These are phyloP conservation scores for Stenichneumon culpator DNA, from an alignment of 2,888 invertebrate genomes.

Conservation along the genomic window DNA sequence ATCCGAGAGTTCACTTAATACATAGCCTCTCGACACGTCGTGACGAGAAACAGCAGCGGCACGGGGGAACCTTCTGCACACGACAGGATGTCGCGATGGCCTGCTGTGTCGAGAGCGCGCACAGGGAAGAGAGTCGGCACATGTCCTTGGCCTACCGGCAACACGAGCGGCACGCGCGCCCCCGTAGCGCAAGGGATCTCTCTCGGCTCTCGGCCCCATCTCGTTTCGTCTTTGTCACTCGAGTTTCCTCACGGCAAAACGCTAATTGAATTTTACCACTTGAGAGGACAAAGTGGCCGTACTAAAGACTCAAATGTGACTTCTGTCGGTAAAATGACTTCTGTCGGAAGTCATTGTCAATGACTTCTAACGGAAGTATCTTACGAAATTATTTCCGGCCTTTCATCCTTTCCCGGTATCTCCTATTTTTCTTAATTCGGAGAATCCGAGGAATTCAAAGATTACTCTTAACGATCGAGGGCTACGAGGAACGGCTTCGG, in stretches of 20 bases:
- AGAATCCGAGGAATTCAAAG: neutral
- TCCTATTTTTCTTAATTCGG: neutral
- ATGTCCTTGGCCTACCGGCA: slow-evolving; percentile 69
- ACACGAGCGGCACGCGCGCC: slow-evolving; percentile 61
- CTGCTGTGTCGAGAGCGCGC: slow-evolving; percentile 19
- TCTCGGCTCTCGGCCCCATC: neutral
- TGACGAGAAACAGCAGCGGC: slow-evolving; percentile 16
- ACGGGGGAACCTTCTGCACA: neutral
- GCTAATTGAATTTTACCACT: slow-evolving; percentile 54
- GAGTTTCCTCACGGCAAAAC: slow-evolving; percentile 16
- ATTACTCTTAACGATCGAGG: neutral
- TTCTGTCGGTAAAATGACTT: neutral
- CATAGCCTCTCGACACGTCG: neutral
- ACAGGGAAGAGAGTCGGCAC: slow-evolving; percentile 58
- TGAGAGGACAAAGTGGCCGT: neutral
- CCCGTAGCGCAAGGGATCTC: slow-evolving; percentile 41
- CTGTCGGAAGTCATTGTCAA: neutral
- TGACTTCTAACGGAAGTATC: neutral
- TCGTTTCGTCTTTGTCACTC: slow-evolving; percentile 17
- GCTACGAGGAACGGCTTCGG: neutral
- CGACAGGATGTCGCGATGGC: slow-evolving; percentile 41
- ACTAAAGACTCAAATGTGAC: neutral
- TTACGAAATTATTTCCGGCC: neutral
- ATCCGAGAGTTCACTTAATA: neutral
- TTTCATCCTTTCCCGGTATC: neutral